Evolutionary conservation across 2,797 vertebrate species (phyloP), one percentile per base, ranked within the genome.

Genomic region (Saxicola maurus): DNA sequence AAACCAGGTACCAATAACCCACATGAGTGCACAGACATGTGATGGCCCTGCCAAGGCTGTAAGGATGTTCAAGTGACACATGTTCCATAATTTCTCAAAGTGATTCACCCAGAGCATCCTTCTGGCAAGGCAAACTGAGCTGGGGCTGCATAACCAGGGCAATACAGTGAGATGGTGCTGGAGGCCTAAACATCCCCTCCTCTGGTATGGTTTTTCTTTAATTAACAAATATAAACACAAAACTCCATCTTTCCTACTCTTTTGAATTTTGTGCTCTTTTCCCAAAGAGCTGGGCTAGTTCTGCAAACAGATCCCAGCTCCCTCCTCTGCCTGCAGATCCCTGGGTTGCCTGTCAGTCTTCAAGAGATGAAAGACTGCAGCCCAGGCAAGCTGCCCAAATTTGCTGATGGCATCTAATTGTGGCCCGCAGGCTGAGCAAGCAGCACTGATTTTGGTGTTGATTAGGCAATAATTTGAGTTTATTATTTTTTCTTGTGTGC

Each of bases 321-420:
- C 72, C 75, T 93, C 69, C 73, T 88, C 82, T 87, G 57, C 78
- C 33, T 94, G 66, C 82, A 87, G 68, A 74, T 93, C 78, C 33
- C 24, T 5, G n/a, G 72, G 66, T 45, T 72, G 86, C 75, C 73
- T 82, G 66, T 90, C 86, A 93, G 55, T 74, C 85, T 87, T 87
- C 74, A 48, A 30, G 56, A 89, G 66, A 94, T 87, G 82, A 94
- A 94, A 93, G 84, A 85, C 88, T 78, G 84, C 91, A 95, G 76
- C 76, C 79, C 86, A 93, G 91, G 91, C 91, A 95, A 87, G 82
- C 82, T 95, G 94, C 91, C 90, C 88, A 92, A 81, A 94, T 92
- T 74, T 89, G 93, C 91, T 95, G 93, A 94, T 95, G 91, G 86
- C 86, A 92, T 94, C 93, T 95, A 94, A 94, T 93, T 91, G 93